Conservation (phyloP, 2,888 invertebrate genomes). For the Phyllotreta cruciferae region DNA sequence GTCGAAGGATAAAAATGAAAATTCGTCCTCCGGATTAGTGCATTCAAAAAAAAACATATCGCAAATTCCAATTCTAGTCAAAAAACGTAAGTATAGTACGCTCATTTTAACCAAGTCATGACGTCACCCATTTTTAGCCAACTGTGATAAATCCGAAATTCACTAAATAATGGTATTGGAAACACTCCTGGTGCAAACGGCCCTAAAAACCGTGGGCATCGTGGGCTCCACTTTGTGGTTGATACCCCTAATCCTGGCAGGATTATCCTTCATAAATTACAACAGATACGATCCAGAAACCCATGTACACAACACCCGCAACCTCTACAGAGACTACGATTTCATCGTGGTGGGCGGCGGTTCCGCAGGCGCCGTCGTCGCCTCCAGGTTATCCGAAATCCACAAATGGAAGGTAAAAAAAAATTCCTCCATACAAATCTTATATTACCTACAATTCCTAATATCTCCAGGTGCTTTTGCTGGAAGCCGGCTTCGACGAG, state of each 20-base stretch:
- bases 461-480: conserved; percentile 65
- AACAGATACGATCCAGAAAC: conserved; percentile 83
- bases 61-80: conserved; percentile 34
- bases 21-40: conserved; percentile 51
- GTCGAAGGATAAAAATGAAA: conserved; percentile 50
- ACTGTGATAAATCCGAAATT: conserved; percentile 38
- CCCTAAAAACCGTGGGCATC: conserved; percentile 78
- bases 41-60: conserved; percentile 22
- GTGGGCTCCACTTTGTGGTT: conserved; percentile 83
- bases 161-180: conserved; percentile 71
- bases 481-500: conserved; percentile 88
- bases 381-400: conserved; percentile 76
- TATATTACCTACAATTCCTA: too few relatives aligned
- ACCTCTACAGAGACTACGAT: conserved; percentile 74
- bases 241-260: conserved; percentile 82
- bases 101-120: neutral
- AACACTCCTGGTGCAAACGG: conserved; percentile 78
- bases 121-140: conserved; percentile 27
- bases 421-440: too few relatives aligned
- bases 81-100: conserved; percentile 30
- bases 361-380: conserved; percentile 89
- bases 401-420: conserved; percentile 68
- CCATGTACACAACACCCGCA: conserved; percentile 72
- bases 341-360: conserved; percentile 87
- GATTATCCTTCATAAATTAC: conserved; percentile 79